phyloP scores from a whole-genome alignment of 2,888 invertebrate genomes.

The Cybosia mesomella region DNA sequence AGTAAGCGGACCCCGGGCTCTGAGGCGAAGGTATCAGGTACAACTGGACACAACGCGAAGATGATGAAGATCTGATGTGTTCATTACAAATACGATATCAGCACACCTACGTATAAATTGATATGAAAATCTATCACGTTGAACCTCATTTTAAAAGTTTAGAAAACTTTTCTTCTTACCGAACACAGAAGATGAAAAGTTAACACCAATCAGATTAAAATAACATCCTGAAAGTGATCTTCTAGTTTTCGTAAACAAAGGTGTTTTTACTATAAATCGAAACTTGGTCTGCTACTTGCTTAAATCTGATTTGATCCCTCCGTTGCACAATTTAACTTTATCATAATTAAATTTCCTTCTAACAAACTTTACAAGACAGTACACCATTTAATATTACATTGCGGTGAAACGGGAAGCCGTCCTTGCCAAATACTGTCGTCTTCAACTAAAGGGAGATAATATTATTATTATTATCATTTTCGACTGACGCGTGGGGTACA shows the following conservation, averaged over 20 bases:
- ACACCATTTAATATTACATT: slow-evolving; percentile 16
- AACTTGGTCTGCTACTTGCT: not conserved
- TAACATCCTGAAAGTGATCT: not conserved
- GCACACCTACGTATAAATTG: no score
- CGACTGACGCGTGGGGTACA: no score
- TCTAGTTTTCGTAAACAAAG: slow-evolving; percentile 4
- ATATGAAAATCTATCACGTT: not conserved
- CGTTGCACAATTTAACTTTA: not conserved
- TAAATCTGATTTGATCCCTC: not conserved
- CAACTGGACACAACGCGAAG: no score
- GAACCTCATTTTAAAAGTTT: not conserved
- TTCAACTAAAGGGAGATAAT: not conserved
- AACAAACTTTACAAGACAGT: slow-evolving; percentile 12
- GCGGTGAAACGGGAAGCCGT: slow-evolving; percentile 3
- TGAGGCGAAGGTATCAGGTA: no score
- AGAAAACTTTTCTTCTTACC: not conserved
- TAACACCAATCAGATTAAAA: not conserved
- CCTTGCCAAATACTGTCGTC: slow-evolving; percentile 8
- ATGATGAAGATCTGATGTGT: no score
- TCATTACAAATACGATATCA: no score
- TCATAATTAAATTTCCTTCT: slow-evolving; percentile 12
- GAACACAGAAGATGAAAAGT: not conserved
- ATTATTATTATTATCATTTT: no score
- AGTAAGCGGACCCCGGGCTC: no score
- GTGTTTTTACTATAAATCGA: not conserved